These are phyloP conservation scores for Griposia aprilina DNA, from an alignment of 2,888 invertebrate species.

Conservation along the genomic window DNA sequence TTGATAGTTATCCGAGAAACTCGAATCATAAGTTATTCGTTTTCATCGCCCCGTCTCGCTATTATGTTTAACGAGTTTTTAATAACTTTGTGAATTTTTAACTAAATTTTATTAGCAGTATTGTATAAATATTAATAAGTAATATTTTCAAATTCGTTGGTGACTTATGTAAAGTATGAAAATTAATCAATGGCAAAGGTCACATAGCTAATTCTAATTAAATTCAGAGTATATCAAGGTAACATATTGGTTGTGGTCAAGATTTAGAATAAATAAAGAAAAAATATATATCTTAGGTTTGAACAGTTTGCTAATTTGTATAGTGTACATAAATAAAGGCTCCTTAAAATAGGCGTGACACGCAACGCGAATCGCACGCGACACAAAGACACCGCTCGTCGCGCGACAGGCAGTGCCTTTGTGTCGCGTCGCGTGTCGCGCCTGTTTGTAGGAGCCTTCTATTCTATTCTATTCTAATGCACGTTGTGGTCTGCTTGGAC, in stretches of 20 bases:
- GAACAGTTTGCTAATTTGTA: not conserved
- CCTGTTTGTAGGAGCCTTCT: too few species aligned
- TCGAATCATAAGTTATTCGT: slow-evolving; percentile 21
- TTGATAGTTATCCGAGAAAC: slow-evolving; percentile 35
- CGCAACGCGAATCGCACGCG: too few species aligned
- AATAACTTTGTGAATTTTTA: slow-evolving; percentile 28
- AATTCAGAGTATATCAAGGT: slow-evolving; percentile 30
- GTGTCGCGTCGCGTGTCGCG: too few species aligned
- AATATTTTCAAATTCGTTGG: slow-evolving; percentile 1
- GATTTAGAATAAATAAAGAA: not conserved
- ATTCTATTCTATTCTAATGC: not conserved
- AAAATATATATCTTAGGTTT: not conserved
- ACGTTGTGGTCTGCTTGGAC: not conserved
- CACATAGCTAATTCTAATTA: slow-evolving; percentile 11
- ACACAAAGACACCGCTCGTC: too few species aligned
- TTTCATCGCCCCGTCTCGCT: slow-evolving; percentile 42
- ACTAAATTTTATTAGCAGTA: slow-evolving; percentile 13
- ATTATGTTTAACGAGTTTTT: slow-evolving; percentile 36
- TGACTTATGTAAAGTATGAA: slow-evolving; percentile 18
- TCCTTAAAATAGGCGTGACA: too few species aligned
- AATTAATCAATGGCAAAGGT: slow-evolving; percentile 25
- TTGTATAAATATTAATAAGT: slow-evolving; percentile 10
- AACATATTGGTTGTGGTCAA: not conserved
- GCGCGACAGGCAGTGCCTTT: too few species aligned
- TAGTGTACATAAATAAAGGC: too few species aligned